Base-by-base conservation (phyloP, 2,113 vertebrate species). In the Sapajus apella region DNA sequence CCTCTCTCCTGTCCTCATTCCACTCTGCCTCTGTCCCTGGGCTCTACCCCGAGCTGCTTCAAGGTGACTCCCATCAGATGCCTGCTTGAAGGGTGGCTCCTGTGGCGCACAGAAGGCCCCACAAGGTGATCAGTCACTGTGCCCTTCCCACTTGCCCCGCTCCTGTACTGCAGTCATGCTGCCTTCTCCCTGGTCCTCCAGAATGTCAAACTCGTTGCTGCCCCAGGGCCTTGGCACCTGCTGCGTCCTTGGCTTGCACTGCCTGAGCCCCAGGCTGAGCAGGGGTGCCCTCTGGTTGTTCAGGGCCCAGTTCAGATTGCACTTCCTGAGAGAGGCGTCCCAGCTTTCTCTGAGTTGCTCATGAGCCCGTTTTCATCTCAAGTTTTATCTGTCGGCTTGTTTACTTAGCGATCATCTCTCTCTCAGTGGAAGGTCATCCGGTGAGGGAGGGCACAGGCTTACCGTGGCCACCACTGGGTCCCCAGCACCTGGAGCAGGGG, bases 181-280 rank as follows among this genome's bases (percentile, higher is more conserved):
- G 86, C 18, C 61, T 12, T 30, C 61, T 30, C 12, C 66, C 66
- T 64, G 27, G 61, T 30, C 75, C 58, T 96, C 68, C 58, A 40
- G 58, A 52, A 21, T n/a, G 13, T 25, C 56, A 75, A 56, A 1
- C 32, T 64, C 35, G 1, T 10, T 37, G 30, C 66, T 77, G 50
- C 84, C 88, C 75, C 84, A 27, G 80, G 94, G 40, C 58, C 75
- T 96, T 94, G 55, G 75, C 17, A 56, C 45, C 27, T 77, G 89
- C 81, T 72, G 1, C 20, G 55, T 7, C 43, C 21, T 35, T 32
- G 18, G 27, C 35, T 72, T 21, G 47, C 27, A 37, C 40, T 11
- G 17, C 61, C 25, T 32, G 55, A n/a, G 32, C 47, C 23, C 30
- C 47, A 20, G 23, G 61, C 40, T 32, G 17, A 90, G 45, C 58